Conservation (phyloP, 2,113 vertebrate species). For the Zosterops hypoxanthus region DNA sequence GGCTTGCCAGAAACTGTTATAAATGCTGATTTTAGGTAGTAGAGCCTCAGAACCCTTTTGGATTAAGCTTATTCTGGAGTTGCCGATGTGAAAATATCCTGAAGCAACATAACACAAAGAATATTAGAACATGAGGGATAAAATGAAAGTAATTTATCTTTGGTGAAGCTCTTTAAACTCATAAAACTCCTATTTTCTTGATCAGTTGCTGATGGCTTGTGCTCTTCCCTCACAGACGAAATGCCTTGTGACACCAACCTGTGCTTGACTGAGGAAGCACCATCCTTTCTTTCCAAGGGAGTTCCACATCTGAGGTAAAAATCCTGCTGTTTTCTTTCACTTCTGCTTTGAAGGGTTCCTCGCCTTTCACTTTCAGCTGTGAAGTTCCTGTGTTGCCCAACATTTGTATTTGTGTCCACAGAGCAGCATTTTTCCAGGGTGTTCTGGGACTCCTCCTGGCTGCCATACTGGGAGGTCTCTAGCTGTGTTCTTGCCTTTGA, state of each 20-base stretch:
- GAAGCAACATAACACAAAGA: not conserved
- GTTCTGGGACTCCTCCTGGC: not conserved
- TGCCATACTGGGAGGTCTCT: not conserved
- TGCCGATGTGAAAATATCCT: not conserved
- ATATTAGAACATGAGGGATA: not conserved
- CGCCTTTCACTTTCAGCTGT: not conserved
- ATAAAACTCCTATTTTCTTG: not conserved
- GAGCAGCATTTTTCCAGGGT: not conserved
- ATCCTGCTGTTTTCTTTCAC: not conserved
- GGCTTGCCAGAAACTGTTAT: not conserved
- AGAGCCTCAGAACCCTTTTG: not conserved
- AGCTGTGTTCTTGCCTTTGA: not conserved
- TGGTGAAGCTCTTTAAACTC: not conserved
- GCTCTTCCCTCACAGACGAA: conserved; percentile 32
- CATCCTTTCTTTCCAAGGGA: not conserved
- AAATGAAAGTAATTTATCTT: not conserved
- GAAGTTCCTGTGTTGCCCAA: not conserved
- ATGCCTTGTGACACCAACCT: conserved; percentile 53
- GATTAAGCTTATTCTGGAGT: not conserved
- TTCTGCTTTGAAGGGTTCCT: not conserved
- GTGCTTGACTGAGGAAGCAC: conserved; percentile 34
- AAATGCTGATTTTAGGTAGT: not conserved
- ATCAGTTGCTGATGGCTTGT: not conserved
- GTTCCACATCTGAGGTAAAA: conserved; percentile 45
- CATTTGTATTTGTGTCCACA: not conserved